Evolutionary conservation across 2,113 vertebrate genomes (phyloP), one percentile per base, ranked within the genome.

Genomic region (Rhea americana): DNA sequence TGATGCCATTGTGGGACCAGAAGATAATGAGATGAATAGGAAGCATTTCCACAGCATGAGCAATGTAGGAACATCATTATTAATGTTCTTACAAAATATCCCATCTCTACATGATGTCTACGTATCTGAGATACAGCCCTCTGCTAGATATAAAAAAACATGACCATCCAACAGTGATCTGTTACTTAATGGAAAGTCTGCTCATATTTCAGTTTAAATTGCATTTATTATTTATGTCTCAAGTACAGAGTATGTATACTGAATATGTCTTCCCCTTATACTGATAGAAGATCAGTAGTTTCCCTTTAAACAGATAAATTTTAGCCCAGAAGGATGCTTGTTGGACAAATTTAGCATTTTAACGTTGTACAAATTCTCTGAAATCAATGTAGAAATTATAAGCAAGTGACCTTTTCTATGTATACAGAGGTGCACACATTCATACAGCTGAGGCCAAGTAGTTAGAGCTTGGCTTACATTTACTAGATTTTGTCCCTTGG

Each of bases 21-120:
- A 96, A 90, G 94, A 96, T 96, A 97, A 97, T 97, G 97, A 97
- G 96, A 97, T 97, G 95, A 97, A 96, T 95, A 96, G 93, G 94
- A 94, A 96, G 95, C 96, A 96, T 96, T 97, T 94, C 97, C 97
- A 90, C 97, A 97, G 97, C 96, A 94, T 96, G 97, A 93, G 91
- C 94, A 53, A 95, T 94, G 95, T 96, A 88, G 95, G 96, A 95
- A 97, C 94, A 96, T 97, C 97, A 96, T 97, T 97, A 97, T 97
- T 96, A 96, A 97, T 96, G 96, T 94, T 96, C 93, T 58, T 93
- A 96, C 93, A 97, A 95, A 97, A 96, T 96, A 95, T 96, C 94
- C 92, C 90, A 93, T 95, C 97, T 94, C 97, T 96, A 97, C 96
- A 95, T 95, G 96, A 96, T 82, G 93, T 91, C 95, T 87, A 89